Percentiles rank a stretch among this genome's conserved stretches.
Evolutionary conservation across 2,113 vertebrate species (phyloP).

Genomic region (Pao palembangensis): DNA sequence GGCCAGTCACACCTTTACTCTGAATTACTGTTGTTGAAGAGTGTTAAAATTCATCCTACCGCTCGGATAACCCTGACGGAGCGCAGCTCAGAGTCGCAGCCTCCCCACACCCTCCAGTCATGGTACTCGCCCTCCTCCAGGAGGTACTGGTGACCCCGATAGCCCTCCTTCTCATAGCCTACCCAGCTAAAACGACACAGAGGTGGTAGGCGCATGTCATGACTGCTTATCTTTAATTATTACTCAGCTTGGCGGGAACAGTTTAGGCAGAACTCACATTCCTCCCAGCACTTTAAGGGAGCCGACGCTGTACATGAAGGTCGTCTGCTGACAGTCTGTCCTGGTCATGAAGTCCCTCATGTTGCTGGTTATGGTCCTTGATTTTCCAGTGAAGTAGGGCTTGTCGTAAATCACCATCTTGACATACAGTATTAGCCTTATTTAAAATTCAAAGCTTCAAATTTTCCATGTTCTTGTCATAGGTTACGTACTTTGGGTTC

Average conservation of each 20-base stretch:
- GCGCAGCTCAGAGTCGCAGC: slow-evolving; percentile 77
- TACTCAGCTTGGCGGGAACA: neutral
- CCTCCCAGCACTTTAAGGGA: slow-evolving; percentile 85
- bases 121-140: slow-evolving; percentile 94
- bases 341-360: slow-evolving; percentile 79
- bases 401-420: slow-evolving; percentile 86
- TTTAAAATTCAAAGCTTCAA: too few relatives aligned
- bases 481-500: slow-evolving; percentile 83
- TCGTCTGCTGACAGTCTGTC: slow-evolving; percentile 57
- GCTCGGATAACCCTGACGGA: slow-evolving; percentile 86
- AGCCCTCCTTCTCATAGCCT: slow-evolving; percentile 91
- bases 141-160: slow-evolving; percentile 92
- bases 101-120: slow-evolving; percentile 91
- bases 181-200: slow-evolving; percentile 81
- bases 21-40: neutral
- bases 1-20: too few relatives aligned
- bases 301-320: slow-evolving; percentile 74
- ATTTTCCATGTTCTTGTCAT: neutral
- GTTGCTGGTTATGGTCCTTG: slow-evolving; percentile 79
- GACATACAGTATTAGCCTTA: neutral
- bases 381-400: slow-evolving; percentile 80
- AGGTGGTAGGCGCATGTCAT: too few relatives aligned
- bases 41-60: slow-evolving; percentile 71
- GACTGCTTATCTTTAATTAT: neutral
- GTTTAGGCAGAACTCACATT: slow-evolving; percentile 78